Base-by-base conservation (phyloP, 2,113 vertebrate genomes). In the Sclerurus mexicanus region DNA sequence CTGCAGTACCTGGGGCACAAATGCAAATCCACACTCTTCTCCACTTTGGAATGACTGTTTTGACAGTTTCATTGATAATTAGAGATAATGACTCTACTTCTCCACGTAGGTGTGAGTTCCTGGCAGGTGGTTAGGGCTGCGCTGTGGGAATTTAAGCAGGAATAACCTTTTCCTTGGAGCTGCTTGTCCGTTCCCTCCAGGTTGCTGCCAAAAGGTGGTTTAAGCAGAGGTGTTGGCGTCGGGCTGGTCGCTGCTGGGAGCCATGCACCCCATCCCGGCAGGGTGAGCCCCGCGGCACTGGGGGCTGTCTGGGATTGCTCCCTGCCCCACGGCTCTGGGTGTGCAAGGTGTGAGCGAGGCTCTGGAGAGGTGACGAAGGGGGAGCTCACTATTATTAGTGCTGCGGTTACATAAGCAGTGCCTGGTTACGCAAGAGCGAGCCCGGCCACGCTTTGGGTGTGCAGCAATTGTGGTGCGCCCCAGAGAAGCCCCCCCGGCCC, bases 231-330 rank as follows among this genome's bases (percentile, higher is more conserved):
- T 33, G 40, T 60, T 37, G 4, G n/a, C 8, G 40, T 39, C 28
- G 5, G 33, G 47, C 42, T 22, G 4, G 7, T 55, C 40, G 4
- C 0, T 42, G 8, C 8, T 22, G 49, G 42, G 60, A 9, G 40
- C 39, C 35, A 10, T 35, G 25, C 25, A 0, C 14, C 6, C 63
- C n/a, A 18, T 20, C 24, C 44, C 12, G 9, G 39, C 37, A 17
- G 30, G 0, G 3, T 18, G 24, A 15, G 17, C 22, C 35, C 58
- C 50, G 15, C 0, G 0, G 46, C 67, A 16, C 28, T 4, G 22
- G 22, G 24, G 44, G 15, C 80, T 39, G 10, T 8, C 30, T 28
- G 50, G 60, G 33, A 6, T 59, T 79, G 73, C 64, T 85, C 37
- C 31, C 46, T 60, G 33, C 19, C 1, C 69, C 13, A 2, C 59